Conservation (phyloP, 2,113 vertebrate species). For the Nothocercus julius region DNA sequence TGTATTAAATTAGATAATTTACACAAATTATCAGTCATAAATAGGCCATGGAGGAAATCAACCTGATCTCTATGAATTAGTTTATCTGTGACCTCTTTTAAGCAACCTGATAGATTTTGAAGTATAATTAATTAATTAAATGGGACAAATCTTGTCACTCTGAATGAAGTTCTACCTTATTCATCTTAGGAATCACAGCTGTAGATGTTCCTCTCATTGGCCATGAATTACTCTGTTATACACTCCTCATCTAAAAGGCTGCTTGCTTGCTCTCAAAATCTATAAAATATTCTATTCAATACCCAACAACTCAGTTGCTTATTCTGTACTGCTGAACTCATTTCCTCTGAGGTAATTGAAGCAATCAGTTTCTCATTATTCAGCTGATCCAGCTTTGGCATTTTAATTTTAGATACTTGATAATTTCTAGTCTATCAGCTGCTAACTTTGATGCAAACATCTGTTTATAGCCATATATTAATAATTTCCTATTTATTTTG, state of each 20-base stretch:
- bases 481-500: constrained; percentile 31
- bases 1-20: constrained; percentile 69
- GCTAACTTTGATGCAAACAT: constrained; percentile 54
- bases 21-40: constrained; percentile 47
- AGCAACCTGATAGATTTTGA: constrained; percentile 54
- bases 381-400: constrained; percentile 61
- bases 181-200: constrained; percentile 10
- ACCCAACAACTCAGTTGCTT: constrained; percentile 6
- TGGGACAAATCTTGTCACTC: constrained; percentile 26
- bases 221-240: neutral
- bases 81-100: constrained; percentile 54
- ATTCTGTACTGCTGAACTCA: constrained; percentile 66
- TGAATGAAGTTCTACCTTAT: constrained; percentile 12
- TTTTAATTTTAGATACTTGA: constrained; percentile 78
- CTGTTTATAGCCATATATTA: constrained; percentile 39
- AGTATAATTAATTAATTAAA: constrained; percentile 67
- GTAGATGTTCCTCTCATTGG: neutral
- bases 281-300: constrained; percentile 44
- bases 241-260: constrained; percentile 22
- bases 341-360: constrained; percentile 73
- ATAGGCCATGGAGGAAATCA: constrained; percentile 45
- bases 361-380: constrained; percentile 75
- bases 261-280: neutral
- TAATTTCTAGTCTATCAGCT: constrained; percentile 68
- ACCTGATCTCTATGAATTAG: constrained; percentile 44